Conservation (phyloP, 2,888 invertebrate species). For the Dione juno region DNA sequence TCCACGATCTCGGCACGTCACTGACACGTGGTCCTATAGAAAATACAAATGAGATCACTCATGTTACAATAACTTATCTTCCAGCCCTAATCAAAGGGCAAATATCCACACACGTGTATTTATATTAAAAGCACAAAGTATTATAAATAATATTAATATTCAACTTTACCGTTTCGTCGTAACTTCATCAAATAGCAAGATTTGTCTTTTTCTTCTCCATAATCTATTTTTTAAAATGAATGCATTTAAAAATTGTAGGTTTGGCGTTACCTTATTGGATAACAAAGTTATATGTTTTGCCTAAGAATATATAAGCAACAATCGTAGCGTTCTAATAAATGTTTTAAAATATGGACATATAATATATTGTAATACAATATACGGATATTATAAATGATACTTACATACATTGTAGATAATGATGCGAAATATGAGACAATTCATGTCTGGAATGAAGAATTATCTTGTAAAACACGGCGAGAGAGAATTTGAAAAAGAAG, state of each 20-base stretch:
- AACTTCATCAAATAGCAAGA: too few relatives aligned
- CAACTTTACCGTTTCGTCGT: background rate
- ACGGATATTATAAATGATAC: constrained; percentile 3
- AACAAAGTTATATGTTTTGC: too few relatives aligned
- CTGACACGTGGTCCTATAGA: constrained; percentile 32
- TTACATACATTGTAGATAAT: constrained; percentile 81
- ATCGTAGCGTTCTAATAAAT: background rate
- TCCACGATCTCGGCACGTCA: constrained; percentile 31
- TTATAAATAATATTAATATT: constrained; percentile 17
- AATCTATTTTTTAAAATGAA: too few relatives aligned
- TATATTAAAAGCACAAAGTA: constrained; percentile 19
- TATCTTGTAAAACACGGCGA: constrained; percentile 98
- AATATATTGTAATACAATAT: constrained; percentile 2
- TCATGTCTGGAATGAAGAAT: constrained; percentile 99
- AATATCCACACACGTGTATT: constrained; percentile 41
- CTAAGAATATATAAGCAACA: too few relatives aligned
- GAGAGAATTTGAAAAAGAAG: constrained; percentile 94
- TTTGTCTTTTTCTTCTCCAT: too few relatives aligned
- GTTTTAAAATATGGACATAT: background rate
- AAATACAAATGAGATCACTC: constrained; percentile 33
- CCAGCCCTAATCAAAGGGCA: constrained; percentile 44
- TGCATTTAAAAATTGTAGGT: too few relatives aligned
- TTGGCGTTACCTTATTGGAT: too few relatives aligned
- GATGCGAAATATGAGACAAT: constrained; percentile 96
- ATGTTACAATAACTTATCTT: constrained; percentile 36